Evolutionary conservation across 53 echinoderm and acorn worm species (phyloP), one percentile per base, ranked within the genome.

Genomic region (Temnopleurus reevesii): DNA sequence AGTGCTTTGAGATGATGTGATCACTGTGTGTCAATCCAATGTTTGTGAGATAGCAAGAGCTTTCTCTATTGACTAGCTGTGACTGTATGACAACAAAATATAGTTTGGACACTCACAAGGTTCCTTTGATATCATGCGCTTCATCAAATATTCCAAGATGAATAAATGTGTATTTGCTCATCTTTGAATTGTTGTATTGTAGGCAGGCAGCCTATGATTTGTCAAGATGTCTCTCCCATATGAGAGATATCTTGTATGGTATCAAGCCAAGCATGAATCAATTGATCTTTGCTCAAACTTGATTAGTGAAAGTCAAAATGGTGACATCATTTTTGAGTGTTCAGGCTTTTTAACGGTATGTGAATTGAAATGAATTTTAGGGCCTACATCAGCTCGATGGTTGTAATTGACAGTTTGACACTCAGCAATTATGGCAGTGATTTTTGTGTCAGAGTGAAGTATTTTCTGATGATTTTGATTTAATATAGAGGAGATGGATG

Each of bases 121-220:
- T 53, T 34, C 55, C 83, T 83, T 83, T 83, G 83, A 83, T 83
- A n/a, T 55, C 56, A 35, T 35, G 51, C 83, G 83, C 83, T 83
- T 54, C 83, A 53, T 55, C 83, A 83, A 83, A 83, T 83, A 83
- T 29, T 15, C 15, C 46, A 28, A 79, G 79, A 79, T 83, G 83
- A 55, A n/a, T 33, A 55, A 55, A 56, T 55, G 26, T 35, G 3
- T 83, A 56, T 83, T 83, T 83, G 83, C 55, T 33, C 83, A 55
- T 53, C 83, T 54, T 23, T 33, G 38, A 23, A 83, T 83, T 83
- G 83, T 83, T 83, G 55, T 83, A 29, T n/a, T 24, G 7, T 13
- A 45, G 79, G n/a, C n/a, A 49, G 49, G 79, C 28, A 3, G 26
- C 27, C 4, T 36, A 34, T 5, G 0, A 13, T 9, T 4, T n/a